Base-by-base conservation (phyloP, 2,888 invertebrate genomes). In the Zygothrica quintamaculata region DNA sequence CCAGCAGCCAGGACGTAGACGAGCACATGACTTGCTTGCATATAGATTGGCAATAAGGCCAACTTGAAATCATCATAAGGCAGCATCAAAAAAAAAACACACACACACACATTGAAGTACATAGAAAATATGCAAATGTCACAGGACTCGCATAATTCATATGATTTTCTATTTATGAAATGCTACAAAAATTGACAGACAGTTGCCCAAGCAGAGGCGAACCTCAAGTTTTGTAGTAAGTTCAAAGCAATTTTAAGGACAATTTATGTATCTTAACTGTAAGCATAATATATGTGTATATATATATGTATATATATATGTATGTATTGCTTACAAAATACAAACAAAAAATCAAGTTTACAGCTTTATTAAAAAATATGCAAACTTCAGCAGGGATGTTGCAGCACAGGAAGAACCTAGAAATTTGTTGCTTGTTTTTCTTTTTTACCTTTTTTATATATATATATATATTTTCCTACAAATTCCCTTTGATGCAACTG, bases 11-110 rank as follows among this genome's bases (percentile, higher is more conserved):
- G 53, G 59, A 61, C 61, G 51, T 39, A 42, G 69, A 55, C 59
- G 40, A 53, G 60, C 39, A 56, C 51, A 57, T 58, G 52, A 67
- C 64, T 52, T 72, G 75, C 77, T 68, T 82, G 80, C 80, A 80
- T 79, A 80, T 82, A 82, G 82, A 80, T 82, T 82, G 80, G 75
- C 80, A 79, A 80, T 80, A 80, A 80, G 77, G 70, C 64, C 77
- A 79, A 80, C 73, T 79, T 70, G 75, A 73, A n/a, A 81, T 65
- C 79, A 72, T 77, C 80, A 77, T 79, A 79, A 64, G 59, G 61
- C 66, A 66, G 50, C 64, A 47, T 57, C 47, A 36, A 15, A 47
- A 48, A 44, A 52, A 13, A 65, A 52, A 42, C 25, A 53, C 22
- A 61, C 57, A 60, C 43, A 40, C 22, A 39, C 12, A 16, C 3